phyloP scores from a whole-genome alignment of 2,888 invertebrate species.

The Metopia argyrocephala region DNA sequence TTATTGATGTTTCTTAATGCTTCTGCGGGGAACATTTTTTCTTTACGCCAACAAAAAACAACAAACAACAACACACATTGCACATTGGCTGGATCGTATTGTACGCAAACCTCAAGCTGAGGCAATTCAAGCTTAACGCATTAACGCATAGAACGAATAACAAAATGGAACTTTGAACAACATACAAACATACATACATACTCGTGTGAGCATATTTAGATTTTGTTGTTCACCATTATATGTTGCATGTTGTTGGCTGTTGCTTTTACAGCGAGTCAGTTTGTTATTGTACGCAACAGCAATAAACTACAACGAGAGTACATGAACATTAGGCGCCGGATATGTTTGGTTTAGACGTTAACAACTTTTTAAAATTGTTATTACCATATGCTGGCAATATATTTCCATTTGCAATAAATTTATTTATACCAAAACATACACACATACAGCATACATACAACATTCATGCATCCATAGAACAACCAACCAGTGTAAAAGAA shows the following conservation, averaged over 20 bases:
- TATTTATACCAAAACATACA: too few relatives aligned
- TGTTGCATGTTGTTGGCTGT: conserved; percentile 59
- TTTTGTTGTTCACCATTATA: conserved; percentile 41
- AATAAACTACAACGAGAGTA: conserved; percentile 56
- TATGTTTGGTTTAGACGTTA: conserved; percentile 70
- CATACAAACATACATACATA: not conserved
- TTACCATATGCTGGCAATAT: conserved; percentile 59
- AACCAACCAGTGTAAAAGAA: too few relatives aligned
- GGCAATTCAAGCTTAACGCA: conserved; percentile 34
- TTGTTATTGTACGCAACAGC: conserved; percentile 45
- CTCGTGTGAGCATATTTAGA: too few relatives aligned
- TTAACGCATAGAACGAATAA: conserved; percentile 32
- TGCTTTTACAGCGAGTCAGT: conserved; percentile 53
- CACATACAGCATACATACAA: too few relatives aligned
- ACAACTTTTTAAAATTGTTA: conserved; percentile 65
- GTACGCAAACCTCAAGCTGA: not conserved
- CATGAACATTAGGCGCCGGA: conserved; percentile 72
- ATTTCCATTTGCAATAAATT: conserved; percentile 22
- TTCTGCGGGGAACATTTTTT: conserved; percentile 58
- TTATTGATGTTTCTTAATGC: conserved; percentile 65
- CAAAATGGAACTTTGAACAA: conserved; percentile 3
- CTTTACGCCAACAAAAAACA: conserved; percentile 55
- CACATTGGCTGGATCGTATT: too few relatives aligned
- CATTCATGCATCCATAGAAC: too few relatives aligned
- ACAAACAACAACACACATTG: conserved; percentile 49